Evolutionary conservation across 2,113 vertebrate species (phyloP).

Genomic region (Kryptolebias marmoratus): DNA sequence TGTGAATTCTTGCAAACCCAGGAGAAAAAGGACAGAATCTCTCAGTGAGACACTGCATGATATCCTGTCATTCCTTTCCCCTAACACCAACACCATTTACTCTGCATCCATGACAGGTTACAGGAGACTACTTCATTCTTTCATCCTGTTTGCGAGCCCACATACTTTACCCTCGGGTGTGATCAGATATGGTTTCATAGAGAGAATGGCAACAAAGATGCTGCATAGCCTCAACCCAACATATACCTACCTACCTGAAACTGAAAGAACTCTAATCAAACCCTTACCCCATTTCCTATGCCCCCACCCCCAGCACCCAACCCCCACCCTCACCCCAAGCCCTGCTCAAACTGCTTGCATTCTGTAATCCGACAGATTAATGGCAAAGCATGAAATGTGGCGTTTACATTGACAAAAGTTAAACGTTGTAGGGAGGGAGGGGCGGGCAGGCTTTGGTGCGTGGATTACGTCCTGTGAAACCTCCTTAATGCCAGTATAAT

Average conservation of each 20-base stretch:
- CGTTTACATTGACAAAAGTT: constrained; percentile 85
- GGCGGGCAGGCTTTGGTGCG: constrained; percentile 71
- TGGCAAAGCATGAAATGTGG: constrained; percentile 84
- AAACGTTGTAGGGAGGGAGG: constrained; percentile 80
- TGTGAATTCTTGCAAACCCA: too few species aligned
- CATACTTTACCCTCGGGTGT: not conserved
- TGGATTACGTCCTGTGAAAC: constrained; percentile 80
- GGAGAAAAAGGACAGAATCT: too few species aligned
- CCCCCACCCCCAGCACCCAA: constrained; percentile 55
- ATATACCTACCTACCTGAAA: constrained; percentile 41
- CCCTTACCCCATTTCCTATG: constrained; percentile 36
- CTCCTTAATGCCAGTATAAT: constrained; percentile 83
- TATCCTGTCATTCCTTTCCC: not conserved
- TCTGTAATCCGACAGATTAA: constrained; percentile 86
- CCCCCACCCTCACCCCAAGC: constrained; percentile 55
- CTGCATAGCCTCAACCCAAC: not conserved
- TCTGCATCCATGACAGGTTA: not conserved
- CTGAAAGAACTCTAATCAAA: constrained; percentile 66
- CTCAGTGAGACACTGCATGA: too few species aligned
- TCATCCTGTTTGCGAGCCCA: not conserved
- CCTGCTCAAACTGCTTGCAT: constrained; percentile 77
- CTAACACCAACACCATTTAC: constrained; percentile 7
- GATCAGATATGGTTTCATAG: constrained; percentile 1
- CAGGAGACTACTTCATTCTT: not conserved
- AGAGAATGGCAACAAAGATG: constrained; percentile 5